A percentile compares a stretch with the other conserved stretches of the same genome.
These are phyloP conservation scores for Procavia capensis DNA, from an alignment of 2,113 vertebrate genomes.

Conservation along the genomic window DNA sequence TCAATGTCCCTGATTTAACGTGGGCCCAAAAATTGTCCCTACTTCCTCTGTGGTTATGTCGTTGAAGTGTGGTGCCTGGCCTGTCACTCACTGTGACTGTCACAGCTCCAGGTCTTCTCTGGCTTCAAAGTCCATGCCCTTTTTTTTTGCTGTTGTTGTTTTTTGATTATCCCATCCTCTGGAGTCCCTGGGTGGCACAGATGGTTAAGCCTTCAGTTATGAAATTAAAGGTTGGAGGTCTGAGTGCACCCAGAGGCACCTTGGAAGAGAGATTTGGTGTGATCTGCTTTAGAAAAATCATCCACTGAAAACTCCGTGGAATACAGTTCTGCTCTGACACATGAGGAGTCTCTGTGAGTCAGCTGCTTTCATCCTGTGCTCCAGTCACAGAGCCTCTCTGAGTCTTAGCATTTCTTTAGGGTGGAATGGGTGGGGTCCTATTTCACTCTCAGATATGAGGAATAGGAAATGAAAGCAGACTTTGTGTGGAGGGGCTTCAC, in stretches of 20 bases:
- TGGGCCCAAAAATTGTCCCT: no score
- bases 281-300: no score
- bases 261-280: no score
- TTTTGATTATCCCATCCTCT: accelerated
- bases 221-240: no score
- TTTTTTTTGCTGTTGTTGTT: neutral
- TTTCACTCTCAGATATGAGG: neutral
- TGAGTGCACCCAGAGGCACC: no score
- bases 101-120: neutral
- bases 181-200: no score
- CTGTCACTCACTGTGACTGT: no score
- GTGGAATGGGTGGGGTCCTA: neutral
- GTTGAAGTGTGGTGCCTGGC: accelerated
- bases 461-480: accelerated
- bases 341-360: no score
- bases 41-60: accelerated
- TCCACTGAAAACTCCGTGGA: no score
- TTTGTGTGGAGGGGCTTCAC: neutral
- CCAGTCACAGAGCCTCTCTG: neutral
- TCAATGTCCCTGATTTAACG: neutral
- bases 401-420: neutral
- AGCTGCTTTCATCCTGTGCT: no score
- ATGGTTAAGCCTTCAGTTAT: no score
- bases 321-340: no score
- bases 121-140: neutral